Percentiles rank a stretch among this genome's conserved stretches.
Evolutionary conservation across 2,888 invertebrate species (phyloP).

Genomic region (Drosophila borborema): DNA sequence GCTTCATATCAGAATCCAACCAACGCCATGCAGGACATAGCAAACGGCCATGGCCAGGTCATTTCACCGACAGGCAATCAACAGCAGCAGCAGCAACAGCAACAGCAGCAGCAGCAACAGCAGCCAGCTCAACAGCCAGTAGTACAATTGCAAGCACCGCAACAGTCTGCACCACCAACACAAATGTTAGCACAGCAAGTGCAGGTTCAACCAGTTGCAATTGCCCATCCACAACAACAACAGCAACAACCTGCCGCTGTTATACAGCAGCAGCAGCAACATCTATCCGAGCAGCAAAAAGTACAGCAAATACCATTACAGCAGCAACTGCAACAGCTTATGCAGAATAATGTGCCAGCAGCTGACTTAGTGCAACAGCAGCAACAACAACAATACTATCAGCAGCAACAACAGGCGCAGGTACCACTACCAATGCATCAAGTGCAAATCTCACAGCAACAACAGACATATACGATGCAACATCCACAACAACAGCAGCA

Average conservation of each 20-base stretch:
- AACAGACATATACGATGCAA: slow-evolving; percentile 36
- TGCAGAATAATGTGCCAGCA: slow-evolving; percentile 64
- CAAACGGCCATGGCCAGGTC: slow-evolving; percentile 65
- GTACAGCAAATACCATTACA: slow-evolving; percentile 71
- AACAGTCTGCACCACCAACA: slow-evolving; percentile 32
- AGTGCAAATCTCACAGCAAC: slow-evolving; percentile 58
- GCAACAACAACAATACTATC: slow-evolving; percentile 54
- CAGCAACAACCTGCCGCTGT: slow-evolving; percentile 49
- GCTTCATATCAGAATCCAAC: slow-evolving; percentile 66
- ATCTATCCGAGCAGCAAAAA: slow-evolving; percentile 57
- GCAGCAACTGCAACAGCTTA: slow-evolving; percentile 69
- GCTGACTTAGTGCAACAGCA: slow-evolving; percentile 48
- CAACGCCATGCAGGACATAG: slow-evolving; percentile 60
- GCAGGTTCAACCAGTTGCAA: slow-evolving; percentile 46
- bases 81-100: slow-evolving; percentile 50
- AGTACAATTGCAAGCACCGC: slow-evolving; percentile 51
- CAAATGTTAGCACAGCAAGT: slow-evolving; percentile 48
- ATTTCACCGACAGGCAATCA: slow-evolving; percentile 69
- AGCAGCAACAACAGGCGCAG: slow-evolving; percentile 58
- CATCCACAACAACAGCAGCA: slow-evolving; percentile 28
- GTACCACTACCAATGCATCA: slow-evolving; percentile 47
- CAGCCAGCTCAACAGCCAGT: slow-evolving; percentile 45
- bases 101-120: slow-evolving; percentile 50
- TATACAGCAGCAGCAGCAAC: slow-evolving; percentile 50
- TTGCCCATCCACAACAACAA: slow-evolving; percentile 51